These are phyloP conservation scores for Actenoides lindsayi DNA, from an alignment of 2,113 vertebrate species.

Conservation along the genomic window DNA sequence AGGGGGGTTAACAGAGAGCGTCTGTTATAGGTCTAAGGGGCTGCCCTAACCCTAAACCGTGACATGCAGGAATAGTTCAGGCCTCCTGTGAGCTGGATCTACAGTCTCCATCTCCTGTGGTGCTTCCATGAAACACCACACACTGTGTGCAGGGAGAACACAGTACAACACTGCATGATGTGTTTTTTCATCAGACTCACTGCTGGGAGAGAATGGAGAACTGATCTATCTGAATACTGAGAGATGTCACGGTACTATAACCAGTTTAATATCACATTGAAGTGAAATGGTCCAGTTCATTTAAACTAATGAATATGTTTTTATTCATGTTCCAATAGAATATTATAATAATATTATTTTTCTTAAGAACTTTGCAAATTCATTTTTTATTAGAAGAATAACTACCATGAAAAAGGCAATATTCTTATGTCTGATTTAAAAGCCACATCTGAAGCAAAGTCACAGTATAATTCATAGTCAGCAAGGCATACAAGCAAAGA, in stretches of 20 bases:
- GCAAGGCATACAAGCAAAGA: background rate
- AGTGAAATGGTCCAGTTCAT: background rate
- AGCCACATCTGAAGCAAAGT: background rate
- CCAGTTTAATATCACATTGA: rapidly evolving
- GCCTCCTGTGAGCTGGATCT: background rate
- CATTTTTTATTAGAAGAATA: background rate
- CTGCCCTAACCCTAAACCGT: too few species aligned
- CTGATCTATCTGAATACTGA: background rate
- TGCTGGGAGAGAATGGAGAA: background rate
- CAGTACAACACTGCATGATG: background rate
- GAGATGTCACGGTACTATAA: background rate
- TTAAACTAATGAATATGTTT: background rate
- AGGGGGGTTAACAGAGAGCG: too few species aligned
- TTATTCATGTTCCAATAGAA: background rate
- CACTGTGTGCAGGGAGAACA: background rate
- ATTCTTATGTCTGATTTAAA: background rate
- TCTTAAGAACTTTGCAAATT: background rate
- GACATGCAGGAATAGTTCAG: background rate
- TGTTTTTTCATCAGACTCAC: background rate
- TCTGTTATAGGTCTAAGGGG: too few species aligned
- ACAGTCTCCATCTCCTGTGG: background rate
- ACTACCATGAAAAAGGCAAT: background rate
- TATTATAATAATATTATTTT: background rate
- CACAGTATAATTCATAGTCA: background rate
- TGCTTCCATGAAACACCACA: background rate